Base-by-base conservation (phyloP, 2,888 invertebrate species). In the Cylindroiulus punctatus region DNA sequence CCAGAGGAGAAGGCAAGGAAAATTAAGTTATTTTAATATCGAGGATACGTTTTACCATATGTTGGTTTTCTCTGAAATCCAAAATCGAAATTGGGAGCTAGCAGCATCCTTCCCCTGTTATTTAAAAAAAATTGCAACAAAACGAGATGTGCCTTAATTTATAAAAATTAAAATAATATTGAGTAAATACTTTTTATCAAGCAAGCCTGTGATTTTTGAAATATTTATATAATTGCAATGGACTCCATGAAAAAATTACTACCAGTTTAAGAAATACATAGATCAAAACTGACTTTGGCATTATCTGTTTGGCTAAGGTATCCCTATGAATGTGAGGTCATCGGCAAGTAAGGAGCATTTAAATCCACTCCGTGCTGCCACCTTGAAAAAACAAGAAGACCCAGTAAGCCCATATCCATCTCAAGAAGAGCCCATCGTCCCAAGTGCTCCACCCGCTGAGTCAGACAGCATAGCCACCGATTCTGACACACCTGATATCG, bases 381-480 rank as follows among this genome's bases (percentile, higher is more conserved):
- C 86, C n/a, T 30, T 86, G 22, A 84, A 76, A 36, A 86, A 84
- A 26, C 65, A 47, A 36, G 32, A 83, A 17, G 84, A 65, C 2
- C n/a, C n/a, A 8, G 26, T 8, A 1, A 81, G 36, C n/a, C 52
- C 26, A 44, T 86, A 42, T 42, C 52, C 65, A 26, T 30, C 40
- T 42, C 84, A 22, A 26, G 84, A 85, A 17, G 84, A 86, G 26
- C 36, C 84, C 19, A 65, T 85, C 30, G 76, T 76, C 19, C 86
- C 86, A 76, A 86, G 86, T 85, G 86, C 86, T 19, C 86, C 86
- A 81, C 86, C 86, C 2, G 86, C 86, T n/a, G 86, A 86, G 81
- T 86, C 76, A 4, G 86, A 86, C 30, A 85, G 52, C 19, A 40
- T 30, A n/a, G 84, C 84, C 19, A 44, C 44, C 17, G 84, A 85